Evolutionary conservation across 2,888 invertebrate species (phyloP).

Genomic region (Lepidocyrtoides sp.): DNA sequence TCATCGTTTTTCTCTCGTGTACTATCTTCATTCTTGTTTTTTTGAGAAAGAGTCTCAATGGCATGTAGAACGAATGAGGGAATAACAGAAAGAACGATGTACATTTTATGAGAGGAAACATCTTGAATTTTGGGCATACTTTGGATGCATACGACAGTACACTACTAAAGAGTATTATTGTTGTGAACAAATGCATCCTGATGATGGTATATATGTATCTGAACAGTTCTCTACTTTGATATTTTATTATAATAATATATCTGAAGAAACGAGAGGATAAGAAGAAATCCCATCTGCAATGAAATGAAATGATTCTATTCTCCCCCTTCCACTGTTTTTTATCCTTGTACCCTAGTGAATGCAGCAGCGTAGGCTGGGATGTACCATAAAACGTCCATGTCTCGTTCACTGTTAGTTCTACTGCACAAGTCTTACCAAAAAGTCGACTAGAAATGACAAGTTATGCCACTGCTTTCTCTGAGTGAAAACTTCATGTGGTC

Average conservation of each 20-base stretch:
- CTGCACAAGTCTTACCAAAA: background rate
- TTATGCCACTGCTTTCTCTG: background rate
- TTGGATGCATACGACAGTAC: background rate
- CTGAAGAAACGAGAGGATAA: constrained; percentile 33
- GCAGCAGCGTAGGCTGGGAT: too few relatives aligned
- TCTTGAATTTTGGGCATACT: background rate
- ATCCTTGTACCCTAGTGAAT: background rate
- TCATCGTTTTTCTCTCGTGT: constrained; percentile 19
- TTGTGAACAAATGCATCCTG: background rate
- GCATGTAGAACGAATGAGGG: background rate
- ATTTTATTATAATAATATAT: background rate
- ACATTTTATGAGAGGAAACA: constrained; percentile 5
- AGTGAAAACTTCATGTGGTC: background rate
- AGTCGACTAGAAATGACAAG: constrained; percentile 3
- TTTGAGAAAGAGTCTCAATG: constrained; percentile 42
- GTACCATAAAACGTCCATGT: background rate
- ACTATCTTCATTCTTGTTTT: background rate
- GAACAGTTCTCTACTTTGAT: background rate
- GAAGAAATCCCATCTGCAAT: constrained; percentile 74
- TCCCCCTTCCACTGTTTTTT: constrained; percentile 30
- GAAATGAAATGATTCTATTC: constrained; percentile 79
- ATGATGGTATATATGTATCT: background rate
- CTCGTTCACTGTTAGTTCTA: background rate
- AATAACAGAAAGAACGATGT: background rate
- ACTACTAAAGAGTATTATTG: background rate